Evolutionary conservation across 2,113 vertebrate genomes (phyloP), one percentile per base, ranked within the genome.

Genomic region (Dromiciops gliroides): DNA sequence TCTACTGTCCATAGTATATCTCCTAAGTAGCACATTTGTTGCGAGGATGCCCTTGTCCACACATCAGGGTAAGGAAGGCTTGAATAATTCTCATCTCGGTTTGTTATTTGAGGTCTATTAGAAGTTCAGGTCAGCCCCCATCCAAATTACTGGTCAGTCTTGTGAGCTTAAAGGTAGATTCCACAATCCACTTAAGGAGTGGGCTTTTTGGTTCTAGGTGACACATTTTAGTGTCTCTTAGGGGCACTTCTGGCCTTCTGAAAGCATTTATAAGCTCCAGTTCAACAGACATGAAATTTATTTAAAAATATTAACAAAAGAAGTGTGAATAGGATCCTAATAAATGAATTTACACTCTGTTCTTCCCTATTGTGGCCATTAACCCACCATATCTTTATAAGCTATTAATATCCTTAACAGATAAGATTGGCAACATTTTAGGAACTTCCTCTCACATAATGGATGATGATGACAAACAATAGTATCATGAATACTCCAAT

Each of bases 271-370:
- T 52, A 92, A 75, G 3, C 44, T n/a, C 31, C 92, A 51, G 60
- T 75, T 90, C 60, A 49, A 16, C n/a, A 53, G 94, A 96, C n/a
- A 51, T 24, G 6, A 56, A 92, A 67, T 75, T 91, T 44, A 95
- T 90, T 94, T 91, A 83, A 37, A 91, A 90, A 94, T 16, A 52
- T 50, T 48, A 60, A 51, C 53, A 92, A 49, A 28, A 51, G 51
- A 48, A 95, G 95, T 90, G 48, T 60, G 90, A 96, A 93, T 94
- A 28, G 19, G 60, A 94, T 24, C 92, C 56, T 48, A 93, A 94
- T 48, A 83, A 93, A 91, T 92, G 83, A 75, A 75, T 75, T 75
- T 19, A 19, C 16, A 22, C n/a, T 48, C 47, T 92, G 23, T 31
- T 90, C 37, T 88, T 92, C n/a, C 37, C n/a, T 44, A 83, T 19